Evolutionary conservation across 2,888 invertebrate species (phyloP).

Genomic region (Seira ritae): DNA sequence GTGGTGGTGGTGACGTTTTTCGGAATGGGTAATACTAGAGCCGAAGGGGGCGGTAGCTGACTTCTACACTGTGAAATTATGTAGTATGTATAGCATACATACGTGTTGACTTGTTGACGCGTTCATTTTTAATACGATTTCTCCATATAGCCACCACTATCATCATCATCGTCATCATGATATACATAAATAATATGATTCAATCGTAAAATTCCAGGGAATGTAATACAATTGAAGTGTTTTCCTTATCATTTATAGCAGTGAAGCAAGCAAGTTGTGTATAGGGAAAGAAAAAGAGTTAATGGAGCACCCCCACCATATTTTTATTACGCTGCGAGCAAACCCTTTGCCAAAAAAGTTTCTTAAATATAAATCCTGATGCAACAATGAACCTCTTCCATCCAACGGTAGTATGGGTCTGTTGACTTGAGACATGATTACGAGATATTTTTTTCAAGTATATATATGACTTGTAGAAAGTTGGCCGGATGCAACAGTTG

Average conservation of each 20-base stretch:
- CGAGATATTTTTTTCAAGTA: neutral
- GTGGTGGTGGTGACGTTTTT: neutral
- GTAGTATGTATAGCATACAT: neutral
- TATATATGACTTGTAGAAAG: conserved; percentile 41
- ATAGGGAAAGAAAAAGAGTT: neutral
- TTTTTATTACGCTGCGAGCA: neutral
- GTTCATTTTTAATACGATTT: neutral
- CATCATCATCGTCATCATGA: neutral
- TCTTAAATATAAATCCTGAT: neutral
- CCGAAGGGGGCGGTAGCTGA: neutral
- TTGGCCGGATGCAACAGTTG: conserved; percentile 52
- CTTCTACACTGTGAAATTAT: neutral
- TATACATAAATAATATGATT: neutral
- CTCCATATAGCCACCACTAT: neutral
- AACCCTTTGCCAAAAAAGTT: neutral
- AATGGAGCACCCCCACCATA: neutral
- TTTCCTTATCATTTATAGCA: too few relatives aligned
- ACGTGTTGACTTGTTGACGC: neutral
- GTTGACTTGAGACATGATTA: neutral
- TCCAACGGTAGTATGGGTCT: neutral
- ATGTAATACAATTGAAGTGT: too few relatives aligned
- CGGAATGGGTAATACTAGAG: neutral
- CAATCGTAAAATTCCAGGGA: neutral
- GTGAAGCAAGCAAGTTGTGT: neutral
- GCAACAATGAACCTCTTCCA: neutral